Evolutionary conservation across 2,797 vertebrate species (phyloP), one percentile per base, ranked within the genome.

Genomic region (Eupleurogrammus muticus): DNA sequence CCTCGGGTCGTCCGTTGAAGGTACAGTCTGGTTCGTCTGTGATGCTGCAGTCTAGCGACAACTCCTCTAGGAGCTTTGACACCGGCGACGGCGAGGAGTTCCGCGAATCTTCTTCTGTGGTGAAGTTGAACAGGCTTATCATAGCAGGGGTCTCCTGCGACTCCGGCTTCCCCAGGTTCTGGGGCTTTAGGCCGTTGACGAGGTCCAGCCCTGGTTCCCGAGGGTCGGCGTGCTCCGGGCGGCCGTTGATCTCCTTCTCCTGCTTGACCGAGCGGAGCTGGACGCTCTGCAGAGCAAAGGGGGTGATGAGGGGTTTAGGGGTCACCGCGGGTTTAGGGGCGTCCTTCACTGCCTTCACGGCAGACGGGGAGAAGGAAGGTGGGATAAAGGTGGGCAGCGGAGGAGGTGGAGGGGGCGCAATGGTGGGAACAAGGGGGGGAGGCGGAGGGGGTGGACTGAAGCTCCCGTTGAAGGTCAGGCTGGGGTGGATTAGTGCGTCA

Each of bases 221-320:
- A 94, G 92, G 68, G 52, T 65, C 70, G 52, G 61, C 80, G 35
- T 61, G 24, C 17, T 89, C 77, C 8, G 63, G 77, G 9, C 89
- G 82, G 32, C 72, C 78, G 14, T 92, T 92, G 17, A 84, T 59
- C 52, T 87, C 63, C 48, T 86, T 90, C 28, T 91, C 88, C 2
- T 89, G 94, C 80, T 89, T 96, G 75, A 98, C 95, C 0, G 96
- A 96, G 75, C 96, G 95, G 74, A 99, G 89, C 78, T 96, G 97
- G 52, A 99, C 95, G 81, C 93, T 97, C 90, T 97, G 96, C 62
- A 99, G 90, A 0, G 94, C 96, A 66, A 96, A 94, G 0, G 97
- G 90, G 36, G 98, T 99, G 78, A 99, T 95, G 46, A 98, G 90
- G 44, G 96, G 97, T 91, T 95, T 93, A 36, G 89, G 73, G 2